Evolutionary conservation across 2,888 invertebrate genomes (phyloP), one percentile per base, ranked within the genome.

Genomic region (Pheosia gnoma): DNA sequence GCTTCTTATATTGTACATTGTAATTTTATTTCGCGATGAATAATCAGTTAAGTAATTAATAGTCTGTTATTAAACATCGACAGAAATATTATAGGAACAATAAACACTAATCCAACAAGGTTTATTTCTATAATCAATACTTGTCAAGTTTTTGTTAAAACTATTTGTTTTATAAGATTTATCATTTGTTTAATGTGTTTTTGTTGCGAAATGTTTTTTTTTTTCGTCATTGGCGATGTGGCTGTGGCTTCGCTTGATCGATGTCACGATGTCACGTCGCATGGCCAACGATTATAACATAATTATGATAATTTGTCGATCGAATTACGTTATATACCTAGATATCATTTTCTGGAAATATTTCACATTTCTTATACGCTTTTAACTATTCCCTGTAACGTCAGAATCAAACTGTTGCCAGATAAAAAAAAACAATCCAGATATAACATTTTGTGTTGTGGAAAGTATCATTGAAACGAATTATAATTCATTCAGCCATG

Each of bases 161-260:
- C 53, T 10, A 37, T 10, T 53, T 53, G 37, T 53, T 53, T 51
- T 51, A 51, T 25, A 51, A 51, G n/a, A 51, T 53, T 53, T 37
- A 53, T 37, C 37, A 53, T 36, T 9, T n/a, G 52, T 25, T 51
- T 13, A 4, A 51, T 37, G 36, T 38, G 53, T 53, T 53, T 51
- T 53, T 53, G 37, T 53, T 53, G 53, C 53, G 53, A 53, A 53
- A 37, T 37, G 6, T 53, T 10, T 53, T 53, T 53, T 53, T 51
- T 53, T 11, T 53, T 53, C 25, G 53, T 37, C 53, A 53, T 6
- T 47, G 51, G 25, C 6, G 25, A 47, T 5, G n/a, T 53, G 53
- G 53, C 38, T 13, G 53, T 39, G 39, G 39, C n/a, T 55, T 39
- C 13, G n/a, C 39, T 55, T 55, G 55, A 55, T 55, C 39, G 55